Percentiles rank a stretch among this genome's conserved stretches.
These are phyloP conservation scores for Mesopsocus fuscifrons DNA, from an alignment of 2,888 invertebrate species.

Conservation along the genomic window DNA sequence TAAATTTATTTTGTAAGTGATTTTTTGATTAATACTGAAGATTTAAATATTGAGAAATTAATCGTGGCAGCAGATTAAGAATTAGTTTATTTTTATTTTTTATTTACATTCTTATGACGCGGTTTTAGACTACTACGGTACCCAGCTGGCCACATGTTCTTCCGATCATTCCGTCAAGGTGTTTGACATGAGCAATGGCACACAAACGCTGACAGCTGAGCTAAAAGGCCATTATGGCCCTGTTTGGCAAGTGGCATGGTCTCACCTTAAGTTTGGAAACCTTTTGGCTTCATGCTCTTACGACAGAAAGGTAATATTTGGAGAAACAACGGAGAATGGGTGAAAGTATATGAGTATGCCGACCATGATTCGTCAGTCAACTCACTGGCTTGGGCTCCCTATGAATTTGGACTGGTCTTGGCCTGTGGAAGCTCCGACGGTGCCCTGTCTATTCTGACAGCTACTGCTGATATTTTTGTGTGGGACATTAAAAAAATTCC, in stretches of 20 bases:
- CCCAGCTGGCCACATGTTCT: slow-evolving; percentile 92
- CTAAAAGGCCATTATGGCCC: slow-evolving; percentile 80
- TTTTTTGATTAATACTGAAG: no score
- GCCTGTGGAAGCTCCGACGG: slow-evolving; percentile 97
- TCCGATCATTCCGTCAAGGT: slow-evolving; percentile 94
- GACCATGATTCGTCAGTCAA: slow-evolving; percentile 97
- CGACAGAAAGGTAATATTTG: slow-evolving; percentile 97
- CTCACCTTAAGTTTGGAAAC: slow-evolving; percentile 92
- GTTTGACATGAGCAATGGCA: slow-evolving; percentile 88
- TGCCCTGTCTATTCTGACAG: slow-evolving; percentile 74
- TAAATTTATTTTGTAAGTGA: no score
- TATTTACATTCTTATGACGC: slow-evolving; percentile 93
- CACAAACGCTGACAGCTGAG: slow-evolving; percentile 77
- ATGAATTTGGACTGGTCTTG: slow-evolving; percentile 80
- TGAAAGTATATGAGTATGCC: slow-evolving; percentile 79
- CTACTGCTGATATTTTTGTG: slow-evolving; percentile 47
- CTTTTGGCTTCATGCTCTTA: slow-evolving; percentile 95
- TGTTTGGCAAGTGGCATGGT: slow-evolving; percentile 98
- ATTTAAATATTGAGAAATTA: no score
- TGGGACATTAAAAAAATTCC: slow-evolving; percentile 92
- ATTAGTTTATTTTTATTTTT: no score
- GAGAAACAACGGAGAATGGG: slow-evolving; percentile 87
- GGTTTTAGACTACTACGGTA: slow-evolving; percentile 93
- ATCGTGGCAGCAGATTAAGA: no score
- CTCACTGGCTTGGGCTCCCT: slow-evolving; percentile 91